Evolutionary conservation across 2,888 invertebrate genomes (phyloP).

Genomic region (Ornithoptera alexandrae): DNA sequence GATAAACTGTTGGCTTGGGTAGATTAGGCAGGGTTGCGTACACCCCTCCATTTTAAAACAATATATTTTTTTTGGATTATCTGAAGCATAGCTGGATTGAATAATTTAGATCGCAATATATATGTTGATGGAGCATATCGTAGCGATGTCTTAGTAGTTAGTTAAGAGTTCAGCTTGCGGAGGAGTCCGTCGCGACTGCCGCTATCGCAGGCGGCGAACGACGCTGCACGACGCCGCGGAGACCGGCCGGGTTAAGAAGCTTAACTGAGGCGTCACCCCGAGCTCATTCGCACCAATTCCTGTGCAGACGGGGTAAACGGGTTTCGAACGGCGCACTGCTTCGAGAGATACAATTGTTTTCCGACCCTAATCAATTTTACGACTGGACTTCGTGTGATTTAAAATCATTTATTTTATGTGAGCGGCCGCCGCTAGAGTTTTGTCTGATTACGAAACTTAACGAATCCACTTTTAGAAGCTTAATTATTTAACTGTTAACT

Average conservation of each 20-base stretch:
- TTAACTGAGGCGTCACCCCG: background rate
- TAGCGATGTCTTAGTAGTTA: background rate
- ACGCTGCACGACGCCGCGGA: background rate
- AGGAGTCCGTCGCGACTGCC: background rate
- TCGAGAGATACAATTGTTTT: slow-evolving; percentile 15
- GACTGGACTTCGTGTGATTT: slow-evolving; percentile 7
- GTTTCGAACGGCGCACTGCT: background rate
- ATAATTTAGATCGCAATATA: background rate
- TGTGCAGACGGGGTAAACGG: slow-evolving; percentile 7
- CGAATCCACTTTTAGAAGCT: background rate
- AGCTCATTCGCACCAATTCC: slow-evolving; percentile 7
- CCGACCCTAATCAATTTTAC: slow-evolving; percentile 16
- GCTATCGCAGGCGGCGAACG: background rate
- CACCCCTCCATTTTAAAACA: no score
- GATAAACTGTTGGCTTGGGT: no score
- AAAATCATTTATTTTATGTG: background rate
- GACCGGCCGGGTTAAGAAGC: slow-evolving; percentile 1
- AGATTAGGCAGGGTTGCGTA: no score
- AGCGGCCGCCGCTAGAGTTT: background rate
- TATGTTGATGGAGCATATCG: no score
- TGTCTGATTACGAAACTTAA: background rate
- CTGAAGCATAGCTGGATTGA: no score
- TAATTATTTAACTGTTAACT: no score
- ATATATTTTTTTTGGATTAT: no score
- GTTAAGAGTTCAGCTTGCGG: background rate